Conservation (phyloP, 2,888 invertebrate species). For the Catocala sponsa region DNA sequence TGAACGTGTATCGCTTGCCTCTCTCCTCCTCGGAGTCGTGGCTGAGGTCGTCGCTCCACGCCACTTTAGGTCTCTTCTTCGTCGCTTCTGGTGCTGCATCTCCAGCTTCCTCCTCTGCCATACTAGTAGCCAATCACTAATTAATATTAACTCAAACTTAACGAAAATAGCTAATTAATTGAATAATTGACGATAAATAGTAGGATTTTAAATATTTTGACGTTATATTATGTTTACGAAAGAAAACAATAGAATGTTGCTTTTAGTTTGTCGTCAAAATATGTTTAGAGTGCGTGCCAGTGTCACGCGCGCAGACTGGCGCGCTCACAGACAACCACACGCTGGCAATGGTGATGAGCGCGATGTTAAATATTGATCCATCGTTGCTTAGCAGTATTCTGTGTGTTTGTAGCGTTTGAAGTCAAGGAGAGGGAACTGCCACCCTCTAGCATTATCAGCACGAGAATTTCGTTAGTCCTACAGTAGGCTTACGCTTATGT, state of each 20-base stretch:
- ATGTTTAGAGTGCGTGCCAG: constrained; percentile 13
- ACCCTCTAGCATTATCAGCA: not conserved
- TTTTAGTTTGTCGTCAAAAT: constrained; percentile 23
- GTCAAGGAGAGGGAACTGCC: not conserved
- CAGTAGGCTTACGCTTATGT: no score
- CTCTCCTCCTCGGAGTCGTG: constrained; percentile 84
- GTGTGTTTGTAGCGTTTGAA: not conserved
- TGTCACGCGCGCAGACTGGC: not conserved
- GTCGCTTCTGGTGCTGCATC: constrained; percentile 13
- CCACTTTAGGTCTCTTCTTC: constrained; percentile 67
- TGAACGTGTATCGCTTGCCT: constrained; percentile 59
- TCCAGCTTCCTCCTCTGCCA: constrained; percentile 45
- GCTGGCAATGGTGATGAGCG: no score
- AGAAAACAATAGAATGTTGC: constrained; percentile 44
- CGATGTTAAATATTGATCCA: constrained; percentile 28
- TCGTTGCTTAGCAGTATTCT: constrained; percentile 19
- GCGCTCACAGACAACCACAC: no score
- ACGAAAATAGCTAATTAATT: constrained; percentile 13
- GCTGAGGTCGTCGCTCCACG: constrained; percentile 85
- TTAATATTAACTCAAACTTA: constrained; percentile 17
- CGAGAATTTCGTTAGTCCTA: no score
- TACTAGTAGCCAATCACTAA: constrained; percentile 39
- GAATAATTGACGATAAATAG: constrained; percentile 17
- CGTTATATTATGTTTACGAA: constrained; percentile 25
- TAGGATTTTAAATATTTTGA: constrained; percentile 22